Conservation (phyloP, 1,140 invertebrate species). For the Drosophila ficusphila region DNA sequence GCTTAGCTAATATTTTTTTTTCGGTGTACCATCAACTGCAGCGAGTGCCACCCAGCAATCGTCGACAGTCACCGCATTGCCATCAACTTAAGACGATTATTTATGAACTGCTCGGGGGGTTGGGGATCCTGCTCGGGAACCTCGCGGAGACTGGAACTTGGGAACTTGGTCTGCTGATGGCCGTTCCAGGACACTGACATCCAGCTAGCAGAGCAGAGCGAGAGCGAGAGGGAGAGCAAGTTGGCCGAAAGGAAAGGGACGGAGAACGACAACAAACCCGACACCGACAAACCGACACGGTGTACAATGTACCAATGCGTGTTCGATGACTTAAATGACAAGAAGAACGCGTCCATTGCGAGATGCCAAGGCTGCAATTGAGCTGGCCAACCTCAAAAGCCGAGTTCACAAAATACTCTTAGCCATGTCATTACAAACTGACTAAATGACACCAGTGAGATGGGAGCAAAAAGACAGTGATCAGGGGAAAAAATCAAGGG, state of each 20-base stretch:
- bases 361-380: constrained; percentile 38
- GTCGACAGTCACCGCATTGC: constrained; percentile 62
- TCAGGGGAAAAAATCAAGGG: background rate
- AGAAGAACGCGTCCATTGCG: constrained; percentile 50
- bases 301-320: constrained; percentile 83
- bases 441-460: constrained; percentile 61
- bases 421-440: constrained; percentile 78
- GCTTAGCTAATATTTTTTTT: background rate
- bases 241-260: background rate
- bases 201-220: constrained; percentile 20
- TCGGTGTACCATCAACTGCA: constrained; percentile 44
- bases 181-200: constrained; percentile 76
- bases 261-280: constrained; percentile 33
- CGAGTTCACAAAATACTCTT: constrained; percentile 76
- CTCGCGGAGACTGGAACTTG: background rate
- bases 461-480: background rate
- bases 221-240: background rate
- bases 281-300: constrained; percentile 61
- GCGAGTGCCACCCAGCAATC: constrained; percentile 51
- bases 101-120: constrained; percentile 72
- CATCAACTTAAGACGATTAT: constrained; percentile 83
- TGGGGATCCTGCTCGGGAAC: constrained; percentile 1
- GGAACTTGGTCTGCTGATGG: constrained; percentile 41
- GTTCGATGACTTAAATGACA: constrained; percentile 84
- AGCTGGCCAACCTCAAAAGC: constrained; percentile 31